Conservation (phyloP, 2,888 invertebrate species). For the Labia minor region DNA sequence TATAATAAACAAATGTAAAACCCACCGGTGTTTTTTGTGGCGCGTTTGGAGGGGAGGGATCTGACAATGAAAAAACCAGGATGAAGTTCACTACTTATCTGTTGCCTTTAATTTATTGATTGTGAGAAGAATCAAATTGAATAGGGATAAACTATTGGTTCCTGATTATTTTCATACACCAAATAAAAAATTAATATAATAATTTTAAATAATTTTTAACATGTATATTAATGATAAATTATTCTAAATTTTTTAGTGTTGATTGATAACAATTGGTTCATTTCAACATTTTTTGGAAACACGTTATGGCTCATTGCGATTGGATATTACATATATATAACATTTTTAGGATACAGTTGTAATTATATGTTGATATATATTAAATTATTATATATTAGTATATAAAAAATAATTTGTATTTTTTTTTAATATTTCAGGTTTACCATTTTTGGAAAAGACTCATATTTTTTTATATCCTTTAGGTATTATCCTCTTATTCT, state of each 20-base stretch:
- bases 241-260: slow-evolving; percentile 58
- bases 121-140: too few species aligned
- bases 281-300: slow-evolving; percentile 79
- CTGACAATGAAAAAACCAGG: too few species aligned
- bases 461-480: slow-evolving; percentile 74
- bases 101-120: too few species aligned
- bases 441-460: slow-evolving; percentile 77
- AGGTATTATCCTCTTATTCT: slow-evolving; percentile 63
- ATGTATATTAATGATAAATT: not conserved
- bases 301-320: slow-evolving; percentile 85
- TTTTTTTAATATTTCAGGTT: slow-evolving; percentile 50
- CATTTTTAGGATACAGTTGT: slow-evolving; percentile 94
- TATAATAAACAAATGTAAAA: too few species aligned
- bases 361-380: slow-evolving; percentile 38
- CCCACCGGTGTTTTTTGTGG: too few species aligned
- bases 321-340: slow-evolving; percentile 90
- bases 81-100: too few species aligned
- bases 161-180: too few species aligned
- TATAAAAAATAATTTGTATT: slow-evolving; percentile 17
- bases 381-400: not conserved
- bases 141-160: too few species aligned
- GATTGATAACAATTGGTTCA: slow-evolving; percentile 62
- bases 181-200: too few species aligned
- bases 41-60: too few species aligned
- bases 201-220: slow-evolving; percentile 18